These are phyloP conservation scores for Epizoanthus ramosus DNA, from an alignment of 92 coral and sea anemone genomes.

Conservation along the genomic window DNA sequence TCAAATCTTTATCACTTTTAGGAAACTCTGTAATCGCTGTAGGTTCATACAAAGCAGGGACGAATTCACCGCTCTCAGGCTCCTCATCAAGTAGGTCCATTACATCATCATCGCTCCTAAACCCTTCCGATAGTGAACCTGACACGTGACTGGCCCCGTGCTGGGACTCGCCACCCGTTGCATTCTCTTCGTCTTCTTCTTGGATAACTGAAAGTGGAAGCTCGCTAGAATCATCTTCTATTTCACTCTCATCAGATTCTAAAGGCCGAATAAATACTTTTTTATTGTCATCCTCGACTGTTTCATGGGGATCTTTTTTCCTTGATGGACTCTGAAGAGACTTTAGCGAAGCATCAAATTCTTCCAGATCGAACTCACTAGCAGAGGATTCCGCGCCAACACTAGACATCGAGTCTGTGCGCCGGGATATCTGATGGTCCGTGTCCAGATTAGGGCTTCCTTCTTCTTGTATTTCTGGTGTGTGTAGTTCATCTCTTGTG, in stretches of 20 bases:
- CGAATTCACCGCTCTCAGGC: constrained; percentile 55
- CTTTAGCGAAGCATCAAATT: constrained; percentile 60
- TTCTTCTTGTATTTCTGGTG: background rate
- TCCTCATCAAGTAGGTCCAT: constrained; percentile 92
- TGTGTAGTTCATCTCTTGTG: background rate
- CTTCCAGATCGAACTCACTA: constrained; percentile 80
- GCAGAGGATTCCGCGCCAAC: constrained; percentile 54
- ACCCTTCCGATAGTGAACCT: constrained; percentile 87
- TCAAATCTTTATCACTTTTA: constrained; percentile 22
- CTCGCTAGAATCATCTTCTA: constrained; percentile 81
- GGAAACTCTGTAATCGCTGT: constrained; percentile 40
- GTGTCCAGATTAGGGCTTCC: background rate
- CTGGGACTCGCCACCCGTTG: constrained; percentile 50
- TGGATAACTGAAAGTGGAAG: constrained; percentile 84
- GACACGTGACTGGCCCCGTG: constrained; percentile 56
- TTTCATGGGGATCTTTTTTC: constrained; percentile 24
- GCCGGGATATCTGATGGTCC: constrained; percentile 2
- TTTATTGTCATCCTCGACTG: constrained; percentile 29
- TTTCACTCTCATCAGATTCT: constrained; percentile 82
- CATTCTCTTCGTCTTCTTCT: constrained; percentile 90
- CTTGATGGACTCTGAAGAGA: constrained; percentile 56
- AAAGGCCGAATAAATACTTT: constrained; percentile 64
- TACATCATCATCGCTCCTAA: constrained; percentile 95
- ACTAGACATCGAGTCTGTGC: constrained; percentile 16
- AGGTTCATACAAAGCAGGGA: constrained; percentile 46